These are phyloP conservation scores for Phortica magna DNA, from an alignment of 2,888 invertebrate species.

Conservation along the genomic window DNA sequence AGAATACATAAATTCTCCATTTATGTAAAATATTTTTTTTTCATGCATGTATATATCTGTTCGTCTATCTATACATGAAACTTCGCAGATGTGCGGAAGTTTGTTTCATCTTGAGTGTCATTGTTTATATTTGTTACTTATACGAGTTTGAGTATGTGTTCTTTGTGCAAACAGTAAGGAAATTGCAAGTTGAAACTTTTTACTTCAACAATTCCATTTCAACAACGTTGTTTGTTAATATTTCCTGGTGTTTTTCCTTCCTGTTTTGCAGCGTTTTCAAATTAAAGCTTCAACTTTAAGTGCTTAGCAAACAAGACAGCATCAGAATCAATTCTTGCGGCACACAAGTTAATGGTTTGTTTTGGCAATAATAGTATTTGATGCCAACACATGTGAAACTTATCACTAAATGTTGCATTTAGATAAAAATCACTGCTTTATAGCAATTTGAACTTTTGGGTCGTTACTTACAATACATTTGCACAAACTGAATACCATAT, in stretches of 20 bases:
- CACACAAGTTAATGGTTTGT: no score
- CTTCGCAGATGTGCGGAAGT: background rate
- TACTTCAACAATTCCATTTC: constrained; percentile 15
- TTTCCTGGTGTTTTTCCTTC: background rate
- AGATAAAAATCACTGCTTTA: background rate
- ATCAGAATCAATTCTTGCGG: no score
- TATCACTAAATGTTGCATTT: background rate
- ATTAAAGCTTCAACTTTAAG: constrained; percentile 5
- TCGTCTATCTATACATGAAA: background rate
- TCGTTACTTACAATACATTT: background rate
- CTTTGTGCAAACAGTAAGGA: constrained; percentile 6
- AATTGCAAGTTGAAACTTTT: constrained; percentile 29
- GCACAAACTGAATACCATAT: background rate
- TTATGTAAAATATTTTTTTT: background rate
- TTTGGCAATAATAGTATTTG: no score
- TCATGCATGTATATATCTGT: background rate
- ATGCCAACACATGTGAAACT: background rate
- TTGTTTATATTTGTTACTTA: constrained; percentile 6
- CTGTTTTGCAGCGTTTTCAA: background rate
- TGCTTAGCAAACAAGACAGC: background rate
- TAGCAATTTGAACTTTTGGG: background rate
- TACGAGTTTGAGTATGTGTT: constrained; percentile 8
- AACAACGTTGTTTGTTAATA: background rate
- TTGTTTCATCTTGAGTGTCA: constrained; percentile 14
- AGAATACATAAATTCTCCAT: background rate